Evolutionary conservation across 2,888 invertebrate genomes (phyloP).

Genomic region (Drosophila flavopinicola): DNA sequence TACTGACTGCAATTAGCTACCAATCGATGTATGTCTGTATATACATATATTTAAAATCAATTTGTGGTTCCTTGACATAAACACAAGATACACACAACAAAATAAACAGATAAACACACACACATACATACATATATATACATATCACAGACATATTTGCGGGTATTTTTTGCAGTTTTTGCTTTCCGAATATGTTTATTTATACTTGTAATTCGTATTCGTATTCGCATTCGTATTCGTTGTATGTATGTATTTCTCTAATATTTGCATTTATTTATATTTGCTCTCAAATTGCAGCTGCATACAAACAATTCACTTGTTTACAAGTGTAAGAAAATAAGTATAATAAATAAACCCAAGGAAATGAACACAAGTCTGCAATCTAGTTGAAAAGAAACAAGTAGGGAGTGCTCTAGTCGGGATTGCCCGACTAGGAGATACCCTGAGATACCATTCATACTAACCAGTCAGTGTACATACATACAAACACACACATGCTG

Average conservation of each 20-base stretch:
- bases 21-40: constrained; percentile 22
- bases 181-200: constrained; percentile 27
- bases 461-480: too few species aligned
- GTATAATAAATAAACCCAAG: constrained; percentile 20
- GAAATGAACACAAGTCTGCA: too few species aligned
- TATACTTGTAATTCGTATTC: constrained; percentile 18
- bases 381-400: too few species aligned
- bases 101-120: background rate
- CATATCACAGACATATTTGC: background rate
- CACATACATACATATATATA: background rate
- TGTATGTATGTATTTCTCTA: constrained; percentile 14
- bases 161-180: background rate
- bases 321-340: constrained; percentile 2
- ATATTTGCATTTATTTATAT: constrained; percentile 37
- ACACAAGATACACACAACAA: background rate
- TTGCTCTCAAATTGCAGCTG: constrained; percentile 29
- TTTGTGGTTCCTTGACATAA: constrained; percentile 13
- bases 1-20: constrained; percentile 22
- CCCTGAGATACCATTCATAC: too few species aligned
- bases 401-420: too few species aligned
- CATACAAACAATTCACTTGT: too few species aligned
- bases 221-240: constrained; percentile 11
- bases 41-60: constrained; percentile 11
- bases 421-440: too few species aligned
- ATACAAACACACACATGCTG: too few species aligned